These are phyloP conservation scores for Toxotes lorentzi DNA, from an alignment of 2,797 vertebrate genomes.

Conservation along the genomic window DNA sequence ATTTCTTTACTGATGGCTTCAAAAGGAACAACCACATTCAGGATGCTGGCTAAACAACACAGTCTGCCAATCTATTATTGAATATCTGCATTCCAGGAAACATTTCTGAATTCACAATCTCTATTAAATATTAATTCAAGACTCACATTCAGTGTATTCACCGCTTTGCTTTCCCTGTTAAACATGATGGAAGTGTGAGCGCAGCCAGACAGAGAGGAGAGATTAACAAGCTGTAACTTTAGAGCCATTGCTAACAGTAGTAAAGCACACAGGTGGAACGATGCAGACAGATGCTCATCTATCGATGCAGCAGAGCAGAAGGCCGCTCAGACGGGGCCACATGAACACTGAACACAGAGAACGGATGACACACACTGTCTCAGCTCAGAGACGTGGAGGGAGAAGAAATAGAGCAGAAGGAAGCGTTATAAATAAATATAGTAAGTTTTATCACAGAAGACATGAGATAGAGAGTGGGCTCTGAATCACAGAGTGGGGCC, in stretches of 20 bases:
- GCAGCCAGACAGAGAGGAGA: not conserved
- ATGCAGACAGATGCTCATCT: not conserved
- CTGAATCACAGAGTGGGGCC: too few relatives aligned
- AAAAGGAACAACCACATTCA: not conserved
- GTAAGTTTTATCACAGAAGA: not conserved
- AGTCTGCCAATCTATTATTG: slow-evolving; percentile 11
- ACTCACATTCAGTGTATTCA: not conserved
- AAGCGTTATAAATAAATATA: not conserved
- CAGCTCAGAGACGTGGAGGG: not conserved
- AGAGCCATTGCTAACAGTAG: not conserved
- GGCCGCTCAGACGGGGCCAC: not conserved
- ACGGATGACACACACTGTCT: not conserved
- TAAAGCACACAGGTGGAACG: not conserved
- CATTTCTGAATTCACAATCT: not conserved
- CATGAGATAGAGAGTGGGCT: not conserved
- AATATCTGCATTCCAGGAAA: not conserved
- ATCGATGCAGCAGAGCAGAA: not conserved
- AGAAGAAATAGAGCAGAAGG: not conserved
- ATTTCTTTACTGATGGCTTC: slow-evolving; percentile 12
- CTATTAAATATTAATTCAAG: slow-evolving; percentile 31
- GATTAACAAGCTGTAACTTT: slow-evolving; percentile 11
- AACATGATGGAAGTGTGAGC: not conserved
- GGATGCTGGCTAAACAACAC: not conserved
- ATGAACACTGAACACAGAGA: not conserved
- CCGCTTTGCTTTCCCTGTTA: not conserved